phyloP scores from a whole-genome alignment of 2,888 invertebrate genomes.

The Biston betularia region DNA sequence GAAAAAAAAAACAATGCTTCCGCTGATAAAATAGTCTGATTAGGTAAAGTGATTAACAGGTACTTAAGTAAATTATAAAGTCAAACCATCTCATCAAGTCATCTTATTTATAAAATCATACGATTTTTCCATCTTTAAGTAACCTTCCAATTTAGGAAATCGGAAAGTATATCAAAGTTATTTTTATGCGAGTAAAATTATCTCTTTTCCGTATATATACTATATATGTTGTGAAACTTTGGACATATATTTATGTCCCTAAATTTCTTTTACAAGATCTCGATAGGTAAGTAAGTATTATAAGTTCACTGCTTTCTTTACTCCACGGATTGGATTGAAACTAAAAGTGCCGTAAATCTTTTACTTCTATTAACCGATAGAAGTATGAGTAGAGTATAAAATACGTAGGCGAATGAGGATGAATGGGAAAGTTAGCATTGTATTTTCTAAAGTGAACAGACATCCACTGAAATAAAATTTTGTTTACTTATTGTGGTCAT shows the following conservation, averaged over 20 bases:
- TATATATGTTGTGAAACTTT: slow-evolving; percentile 36
- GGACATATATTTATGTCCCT: slow-evolving; percentile 38
- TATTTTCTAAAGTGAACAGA: not conserved
- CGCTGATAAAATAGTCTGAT: too few species aligned
- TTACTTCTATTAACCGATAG: slow-evolving; percentile 46
- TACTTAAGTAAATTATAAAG: not conserved
- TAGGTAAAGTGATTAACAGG: too few species aligned
- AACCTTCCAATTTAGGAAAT: slow-evolving; percentile 1
- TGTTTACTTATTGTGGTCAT: too few species aligned
- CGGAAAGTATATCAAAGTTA: slow-evolving; percentile 29
- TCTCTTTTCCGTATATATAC: slow-evolving; percentile 22
- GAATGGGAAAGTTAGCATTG: not conserved
- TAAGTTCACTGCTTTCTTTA: slow-evolving; percentile 51
- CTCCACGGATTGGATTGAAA: slow-evolving; percentile 43
- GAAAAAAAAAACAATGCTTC: too few species aligned
- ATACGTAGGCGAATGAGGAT: slow-evolving; percentile 14
- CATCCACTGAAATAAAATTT: too few species aligned
- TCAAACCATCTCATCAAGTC: slow-evolving; percentile 13
- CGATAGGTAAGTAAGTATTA: slow-evolving; percentile 31
- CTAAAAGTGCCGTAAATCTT: slow-evolving; percentile 62
- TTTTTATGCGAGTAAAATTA: slow-evolving; percentile 38
- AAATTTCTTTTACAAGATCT: slow-evolving; percentile 29
- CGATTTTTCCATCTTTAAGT: not conserved
- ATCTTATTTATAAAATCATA: not conserved
- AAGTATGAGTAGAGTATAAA: slow-evolving; percentile 27